phyloP scores from a whole-genome alignment of 1,140 invertebrate genomes.

The Solen grandis region DNA sequence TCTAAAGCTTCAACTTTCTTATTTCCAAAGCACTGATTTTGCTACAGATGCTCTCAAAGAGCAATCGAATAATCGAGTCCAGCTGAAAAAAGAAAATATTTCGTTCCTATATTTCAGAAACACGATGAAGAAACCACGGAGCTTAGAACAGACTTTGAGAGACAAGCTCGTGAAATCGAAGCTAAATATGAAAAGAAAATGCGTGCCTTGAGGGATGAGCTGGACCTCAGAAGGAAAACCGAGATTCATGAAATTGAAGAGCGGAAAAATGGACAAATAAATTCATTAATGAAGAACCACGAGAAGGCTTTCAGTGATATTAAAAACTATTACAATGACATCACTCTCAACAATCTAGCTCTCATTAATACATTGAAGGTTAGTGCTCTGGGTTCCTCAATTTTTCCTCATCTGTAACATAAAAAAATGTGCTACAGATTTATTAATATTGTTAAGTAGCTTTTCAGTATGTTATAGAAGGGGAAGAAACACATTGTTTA shows the following conservation, averaged over 20 bases:
- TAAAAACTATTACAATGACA: constrained; percentile 97
- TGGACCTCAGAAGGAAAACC: constrained; percentile 87
- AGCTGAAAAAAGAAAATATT: too few species aligned
- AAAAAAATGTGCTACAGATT: too few species aligned
- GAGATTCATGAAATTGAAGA: constrained; percentile 92
- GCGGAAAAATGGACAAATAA: constrained; percentile 92
- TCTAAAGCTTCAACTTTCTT: too few species aligned
- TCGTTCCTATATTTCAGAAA: constrained; percentile 79
- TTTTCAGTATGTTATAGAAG: background rate
- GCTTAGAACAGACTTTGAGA: constrained; percentile 87
- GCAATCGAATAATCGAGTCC: too few species aligned
- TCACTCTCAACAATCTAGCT: constrained; percentile 93
- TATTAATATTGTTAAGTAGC: background rate
- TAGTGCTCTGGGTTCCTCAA: constrained; percentile 58
- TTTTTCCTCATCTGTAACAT: background rate
- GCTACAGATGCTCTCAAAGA: too few species aligned
- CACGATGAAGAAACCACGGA: constrained; percentile 86
- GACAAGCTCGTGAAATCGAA: constrained; percentile 89
- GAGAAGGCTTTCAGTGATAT: constrained; percentile 92
- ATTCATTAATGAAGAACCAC: constrained; percentile 90
- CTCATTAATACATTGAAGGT: constrained; percentile 90
- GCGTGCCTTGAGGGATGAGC: constrained; percentile 86
- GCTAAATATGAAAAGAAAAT: constrained; percentile 91
- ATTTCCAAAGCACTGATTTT: too few species aligned
- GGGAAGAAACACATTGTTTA: background rate